Conservation (phyloP, 2,797 vertebrate species). For the Tapera naevia region DNA sequence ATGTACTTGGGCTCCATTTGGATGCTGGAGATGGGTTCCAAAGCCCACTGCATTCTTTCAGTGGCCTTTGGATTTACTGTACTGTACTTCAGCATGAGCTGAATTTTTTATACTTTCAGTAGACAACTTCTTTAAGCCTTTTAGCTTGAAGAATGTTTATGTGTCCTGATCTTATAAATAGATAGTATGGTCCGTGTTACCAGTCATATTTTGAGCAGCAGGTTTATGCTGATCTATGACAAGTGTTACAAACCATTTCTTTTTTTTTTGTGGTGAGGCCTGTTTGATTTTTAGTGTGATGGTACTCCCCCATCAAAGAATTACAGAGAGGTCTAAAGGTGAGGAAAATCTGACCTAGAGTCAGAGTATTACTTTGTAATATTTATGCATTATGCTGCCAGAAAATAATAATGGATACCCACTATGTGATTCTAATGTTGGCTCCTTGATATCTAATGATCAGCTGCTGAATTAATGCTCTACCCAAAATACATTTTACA, state of each 20-base stretch:
- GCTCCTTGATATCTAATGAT: not conserved
- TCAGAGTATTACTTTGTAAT: not conserved
- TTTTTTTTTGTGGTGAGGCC: not conserved
- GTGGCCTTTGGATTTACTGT: not conserved
- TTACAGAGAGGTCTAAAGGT: not conserved
- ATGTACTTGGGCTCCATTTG: not conserved
- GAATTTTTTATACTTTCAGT: not conserved
- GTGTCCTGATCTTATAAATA: not conserved
- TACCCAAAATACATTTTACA: not conserved
- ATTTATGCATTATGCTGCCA: not conserved
- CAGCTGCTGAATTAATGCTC: not conserved
- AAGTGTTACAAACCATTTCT: not conserved
- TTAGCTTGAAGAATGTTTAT: not conserved
- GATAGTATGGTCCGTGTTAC: not conserved
- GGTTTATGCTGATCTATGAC: not conserved
- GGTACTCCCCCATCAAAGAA: not conserved
- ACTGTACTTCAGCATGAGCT: not conserved
- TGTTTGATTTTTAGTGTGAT: not conserved
- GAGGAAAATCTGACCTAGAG: not conserved
- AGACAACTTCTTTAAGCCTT: not conserved
- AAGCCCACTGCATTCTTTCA: not conserved
- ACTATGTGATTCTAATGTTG: not conserved
- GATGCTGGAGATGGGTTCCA: not conserved
- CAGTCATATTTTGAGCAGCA: fast-evolving
- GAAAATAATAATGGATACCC: not conserved